Base-by-base conservation (phyloP, 2,113 vertebrate species). In the Myotis davidii region DNA sequence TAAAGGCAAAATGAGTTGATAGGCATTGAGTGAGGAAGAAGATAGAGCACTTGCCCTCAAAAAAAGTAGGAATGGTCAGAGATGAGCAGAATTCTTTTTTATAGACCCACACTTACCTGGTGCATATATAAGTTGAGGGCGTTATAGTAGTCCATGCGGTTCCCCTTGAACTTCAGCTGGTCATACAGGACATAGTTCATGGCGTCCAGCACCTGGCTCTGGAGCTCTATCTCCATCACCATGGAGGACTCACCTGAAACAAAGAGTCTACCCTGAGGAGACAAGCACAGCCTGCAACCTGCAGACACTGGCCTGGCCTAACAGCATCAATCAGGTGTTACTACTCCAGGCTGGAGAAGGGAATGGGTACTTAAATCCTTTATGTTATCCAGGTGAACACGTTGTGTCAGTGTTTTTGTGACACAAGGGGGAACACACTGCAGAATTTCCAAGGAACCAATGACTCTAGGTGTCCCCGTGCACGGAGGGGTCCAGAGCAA, bases 61-160 rank as follows among this genome's bases (percentile, higher is more conserved):
- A 27, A 82, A 67, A 8, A 12, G 18, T 10, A 18, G 9, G 12
- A 9, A 7, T 13, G 29, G 3, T 9, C 56, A 82, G 69, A 29
- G 42, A 29, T 20, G 42, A 85, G 32, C 54, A 45, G 8, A 39
- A 27, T 20, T n/a, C 17, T 34, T 9, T 34, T n/a, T 20, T 14
- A 12, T 2, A 52, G 1, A 39, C 18, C n/a, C 2, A 34, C 3
- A 79, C 13, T 0, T 94, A 99, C 99, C 99, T 99, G 99, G 97
- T 99, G 99, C 96, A 99, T 99, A 97, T 99, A 99, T 0, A 99
- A 99, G 97, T 99, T 99, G 61, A 99, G 98, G 34, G 99, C 99
- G 73, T 99, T 99, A 93, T 99, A 99, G 97, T 99, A 99, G 98
- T 99, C 99, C 74, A 99, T 98, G 79, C 99, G 99, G 0, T 99